phyloP scores from a whole-genome alignment of 2,113 vertebrate genomes.

The Pachyramphus minor region DNA sequence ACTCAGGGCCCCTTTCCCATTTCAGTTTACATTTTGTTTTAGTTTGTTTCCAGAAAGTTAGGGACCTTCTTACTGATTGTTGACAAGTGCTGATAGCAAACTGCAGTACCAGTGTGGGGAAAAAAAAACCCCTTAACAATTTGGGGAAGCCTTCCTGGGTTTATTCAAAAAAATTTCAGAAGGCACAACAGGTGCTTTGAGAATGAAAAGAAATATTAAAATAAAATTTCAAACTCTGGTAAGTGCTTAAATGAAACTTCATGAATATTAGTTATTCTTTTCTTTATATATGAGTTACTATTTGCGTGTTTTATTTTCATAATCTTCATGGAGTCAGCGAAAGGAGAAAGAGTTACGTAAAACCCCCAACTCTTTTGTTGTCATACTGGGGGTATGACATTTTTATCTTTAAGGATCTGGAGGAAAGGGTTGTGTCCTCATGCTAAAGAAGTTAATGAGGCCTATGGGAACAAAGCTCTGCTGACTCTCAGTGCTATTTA shows the following conservation, averaged over 20 bases:
- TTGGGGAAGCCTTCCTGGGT: not conserved
- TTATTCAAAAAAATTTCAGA: not conserved
- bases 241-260: not conserved
- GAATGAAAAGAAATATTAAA: not conserved
- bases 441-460: not conserved
- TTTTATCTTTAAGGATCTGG: not conserved
- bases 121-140: not conserved
- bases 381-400: not conserved
- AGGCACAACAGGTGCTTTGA: not conserved
- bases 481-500: conserved; percentile 9
- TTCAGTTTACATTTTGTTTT: not conserved
- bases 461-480: not conserved
- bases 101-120: not conserved
- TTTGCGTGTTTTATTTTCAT: not conserved
- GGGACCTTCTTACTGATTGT: not conserved
- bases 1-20: not conserved
- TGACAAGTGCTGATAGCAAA: not conserved
- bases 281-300: not conserved
- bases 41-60: not conserved
- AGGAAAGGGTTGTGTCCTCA: not conserved
- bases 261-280: not conserved
- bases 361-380: not conserved
- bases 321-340: not conserved
- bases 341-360: not conserved
- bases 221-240: not conserved